Base-by-base conservation (phyloP, 1,140 invertebrate species). In the Amyelois transitella region DNA sequence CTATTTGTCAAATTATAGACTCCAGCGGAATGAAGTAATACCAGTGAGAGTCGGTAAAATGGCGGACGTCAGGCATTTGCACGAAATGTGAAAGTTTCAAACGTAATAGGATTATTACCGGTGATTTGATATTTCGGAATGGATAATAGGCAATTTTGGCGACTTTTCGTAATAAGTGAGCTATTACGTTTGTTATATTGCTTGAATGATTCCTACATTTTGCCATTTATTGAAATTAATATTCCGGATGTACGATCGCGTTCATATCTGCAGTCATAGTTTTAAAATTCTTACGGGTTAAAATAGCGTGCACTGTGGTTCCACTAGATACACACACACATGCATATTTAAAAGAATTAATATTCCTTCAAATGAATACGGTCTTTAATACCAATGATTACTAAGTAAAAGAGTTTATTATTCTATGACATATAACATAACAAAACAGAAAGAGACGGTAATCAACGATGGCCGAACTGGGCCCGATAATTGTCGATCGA, bases 1-100 rank as follows among this genome's bases (percentile, higher is more conserved):
- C 80, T 87, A 87, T 83, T 83, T 87, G 78, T 83, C 75, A 87
- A 87, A 87, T 85, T 85, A 85, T 76, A 86, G 77, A 78, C 77
- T 81, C 64, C 73, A 58, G 71, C 69, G 75, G 67, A 76, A 77
- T 73, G 63, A 82, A 64, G 76, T 84, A 81, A 81, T 75, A 57
- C 69, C 63, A 77, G 72, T 81, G 67, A 75, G 72, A 72, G 69
- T 71, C 58, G 54, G 64, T 77, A 76, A 69, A 60, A 58, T 65
- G 66, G 70, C 54, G 60, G 63, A 71, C 69, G 60, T 58, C 55
- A 67, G 68, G 67, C 56, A 69, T 75, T 75, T 62, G 72, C 63
- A 48, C 19, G 19, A 48, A 48, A 48, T 21, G 51, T 24, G 52
- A 54, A 54, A 54, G 52, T 48, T 44, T 18, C 18, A 38, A 51